Conservation (phyloP, 2,888 invertebrate genomes). For the Gastrophysa polygoni region DNA sequence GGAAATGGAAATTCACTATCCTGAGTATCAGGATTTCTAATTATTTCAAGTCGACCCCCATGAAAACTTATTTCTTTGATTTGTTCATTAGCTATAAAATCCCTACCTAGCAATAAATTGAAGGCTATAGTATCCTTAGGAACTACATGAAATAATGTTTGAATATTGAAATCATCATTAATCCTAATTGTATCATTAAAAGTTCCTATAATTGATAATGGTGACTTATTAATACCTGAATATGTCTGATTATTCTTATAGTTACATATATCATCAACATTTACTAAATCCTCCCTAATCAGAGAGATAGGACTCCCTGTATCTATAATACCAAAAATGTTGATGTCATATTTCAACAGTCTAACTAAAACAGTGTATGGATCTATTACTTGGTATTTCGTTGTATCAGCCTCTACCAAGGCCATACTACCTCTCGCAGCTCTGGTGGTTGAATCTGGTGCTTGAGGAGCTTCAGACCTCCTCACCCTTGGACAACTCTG, state of each 20-base stretch:
- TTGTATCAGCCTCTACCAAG: neutral
- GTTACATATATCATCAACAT: neutral
- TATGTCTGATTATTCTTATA: neutral
- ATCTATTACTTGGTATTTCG: too few relatives aligned
- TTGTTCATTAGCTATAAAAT: slow-evolving; percentile 3
- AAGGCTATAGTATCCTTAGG: slow-evolving; percentile 6
- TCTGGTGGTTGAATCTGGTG: neutral
- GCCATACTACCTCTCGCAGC: neutral
- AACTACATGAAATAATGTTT: slow-evolving; percentile 1
- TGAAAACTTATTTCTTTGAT: slow-evolving; percentile 5
- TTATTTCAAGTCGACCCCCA: neutral
- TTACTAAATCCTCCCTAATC: neutral
- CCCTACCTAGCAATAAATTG: slow-evolving; percentile 6
- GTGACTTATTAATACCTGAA: neutral
- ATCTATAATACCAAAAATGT: neutral
- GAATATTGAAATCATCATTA: too few relatives aligned
- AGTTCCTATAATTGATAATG: neutral
- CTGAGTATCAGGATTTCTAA: neutral
- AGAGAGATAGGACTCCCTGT: neutral
- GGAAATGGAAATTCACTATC: neutral
- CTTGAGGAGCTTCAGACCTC: neutral
- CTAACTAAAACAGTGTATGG: too few relatives aligned
- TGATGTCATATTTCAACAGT: neutral
- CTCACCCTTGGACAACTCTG: too few relatives aligned
- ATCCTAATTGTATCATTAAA: neutral